Evolutionary conservation across 2,113 vertebrate genomes (phyloP), one percentile per base, ranked within the genome.

Genomic region (Nymphicus hollandicus): DNA sequence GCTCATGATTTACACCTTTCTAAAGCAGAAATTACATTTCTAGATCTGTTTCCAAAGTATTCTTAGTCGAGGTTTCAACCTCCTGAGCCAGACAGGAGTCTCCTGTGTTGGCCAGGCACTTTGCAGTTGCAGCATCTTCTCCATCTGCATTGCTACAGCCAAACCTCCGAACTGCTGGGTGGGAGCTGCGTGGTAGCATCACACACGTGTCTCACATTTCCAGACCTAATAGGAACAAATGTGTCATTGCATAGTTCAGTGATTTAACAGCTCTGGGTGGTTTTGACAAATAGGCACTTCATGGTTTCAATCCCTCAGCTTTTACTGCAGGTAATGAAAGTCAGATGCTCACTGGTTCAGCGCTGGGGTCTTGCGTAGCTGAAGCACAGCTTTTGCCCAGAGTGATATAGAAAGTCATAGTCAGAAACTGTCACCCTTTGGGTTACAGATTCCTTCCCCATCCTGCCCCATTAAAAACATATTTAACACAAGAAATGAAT

Each of bases 251-350:
- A 79, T 46, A 76, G 63, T 89, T 97, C 95, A 79, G 83, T 6
- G 28, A 60, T 96, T 97, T 96, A 96, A 96, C 31, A 15, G 64
- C 22, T 13, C 93, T 46, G 66, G 64, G 56, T 47, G 49, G 35
- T 95, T 95, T 87, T 96, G 96, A 98, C 93, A 93, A 97, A 97
- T 44, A 82, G 71, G 81, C 31, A 7, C 66, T 96, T 93, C 89
- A 72, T 91, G 69, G 50, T 97, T 97, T 96, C 91, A 86, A 91
- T 96, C 89, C 11, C 7, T 83, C 52, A 91, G 39, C 56, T 96
- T 97, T 96, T 82, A 86, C 53, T 88, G 91, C 70, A 72, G 61
- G 46, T 61, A 74, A 65, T 80, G 88, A 64, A 93, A 95, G 78
- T 72, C 55, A 86, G 81, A 70, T 87, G 89, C 53, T 72, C 7